A percentile compares a stretch with the other conserved stretches of the same genome.
phyloP scores from a whole-genome alignment of 2,888 invertebrate species.

The Lathronympha strigana region DNA sequence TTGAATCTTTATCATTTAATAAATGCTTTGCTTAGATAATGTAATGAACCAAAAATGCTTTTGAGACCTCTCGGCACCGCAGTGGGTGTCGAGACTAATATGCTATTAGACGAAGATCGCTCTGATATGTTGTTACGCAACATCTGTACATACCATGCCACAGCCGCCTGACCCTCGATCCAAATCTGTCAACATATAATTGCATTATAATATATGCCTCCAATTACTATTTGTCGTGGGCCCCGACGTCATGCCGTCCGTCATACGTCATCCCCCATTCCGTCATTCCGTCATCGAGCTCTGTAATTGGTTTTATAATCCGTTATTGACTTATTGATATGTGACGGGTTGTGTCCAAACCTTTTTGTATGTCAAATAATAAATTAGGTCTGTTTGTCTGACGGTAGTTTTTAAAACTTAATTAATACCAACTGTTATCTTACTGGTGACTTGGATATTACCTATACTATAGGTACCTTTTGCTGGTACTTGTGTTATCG shows the following conservation, averaged over 20 bases:
- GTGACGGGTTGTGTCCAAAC: slow-evolving; percentile 39
- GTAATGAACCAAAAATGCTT: no score
- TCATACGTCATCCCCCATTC: slow-evolving; percentile 35
- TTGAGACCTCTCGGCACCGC: no score
- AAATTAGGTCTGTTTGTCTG: slow-evolving; percentile 26
- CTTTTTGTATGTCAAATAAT: slow-evolving; percentile 37
- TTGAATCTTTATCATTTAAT: no score
- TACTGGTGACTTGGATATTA: no score
- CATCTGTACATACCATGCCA: neutral
- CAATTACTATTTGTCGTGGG: slow-evolving; percentile 40
- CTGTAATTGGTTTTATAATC: slow-evolving; percentile 39
- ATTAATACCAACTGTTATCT: no score
- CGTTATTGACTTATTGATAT: slow-evolving; percentile 39
- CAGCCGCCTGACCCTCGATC: slow-evolving; percentile 15
- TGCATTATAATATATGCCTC: slow-evolving; percentile 36
- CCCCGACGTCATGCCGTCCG: slow-evolving; percentile 36
- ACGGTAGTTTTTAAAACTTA: neutral
- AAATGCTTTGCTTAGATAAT: no score
- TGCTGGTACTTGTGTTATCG: no score
- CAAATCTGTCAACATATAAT: slow-evolving; percentile 41
- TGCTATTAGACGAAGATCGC: neutral
- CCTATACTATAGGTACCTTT: no score
- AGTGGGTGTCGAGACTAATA: neutral
- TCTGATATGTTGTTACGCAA: neutral
- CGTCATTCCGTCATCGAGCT: slow-evolving; percentile 26